These are phyloP conservation scores for Lycopodina hypogea DNA, from an alignment of 37 sponge, comb jelly and placozoan species.

Conservation along the genomic window DNA sequence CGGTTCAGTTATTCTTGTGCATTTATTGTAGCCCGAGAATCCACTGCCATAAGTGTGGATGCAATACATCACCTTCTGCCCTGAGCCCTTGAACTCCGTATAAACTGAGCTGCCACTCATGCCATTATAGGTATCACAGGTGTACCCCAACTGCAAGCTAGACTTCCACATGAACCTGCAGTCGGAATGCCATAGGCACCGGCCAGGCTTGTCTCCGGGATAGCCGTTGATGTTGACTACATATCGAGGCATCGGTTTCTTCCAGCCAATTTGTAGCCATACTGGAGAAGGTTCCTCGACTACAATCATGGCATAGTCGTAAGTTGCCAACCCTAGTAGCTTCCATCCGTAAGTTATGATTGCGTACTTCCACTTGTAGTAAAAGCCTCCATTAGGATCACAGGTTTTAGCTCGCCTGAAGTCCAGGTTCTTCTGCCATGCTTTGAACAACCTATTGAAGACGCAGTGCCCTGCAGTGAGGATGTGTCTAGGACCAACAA, in stretches of 20 bases:
- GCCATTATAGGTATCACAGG: not conserved
- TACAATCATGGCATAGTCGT: conserved; percentile 5
- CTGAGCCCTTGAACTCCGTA: not conserved
- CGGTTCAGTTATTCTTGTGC: not conserved
- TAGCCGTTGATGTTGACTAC: not conserved
- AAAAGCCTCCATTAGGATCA: not conserved
- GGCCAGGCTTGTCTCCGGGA: not conserved
- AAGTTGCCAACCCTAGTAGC: not conserved
- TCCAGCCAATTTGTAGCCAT: not conserved
- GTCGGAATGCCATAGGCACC: not conserved
- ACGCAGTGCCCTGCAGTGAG: conserved; percentile 8
- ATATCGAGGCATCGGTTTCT: not conserved
- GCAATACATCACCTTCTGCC: not conserved
- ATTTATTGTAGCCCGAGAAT: not conserved
- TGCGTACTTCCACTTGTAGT: not conserved
- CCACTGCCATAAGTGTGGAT: not conserved
- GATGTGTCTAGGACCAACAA: not conserved
- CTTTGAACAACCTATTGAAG: not conserved
- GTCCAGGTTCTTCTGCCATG: not conserved
- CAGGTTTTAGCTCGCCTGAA: not conserved
- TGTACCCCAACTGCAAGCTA: not conserved
- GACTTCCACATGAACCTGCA: not conserved
- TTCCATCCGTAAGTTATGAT: not conserved
- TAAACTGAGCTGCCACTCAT: conserved; percentile 1
- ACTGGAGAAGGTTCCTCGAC: not conserved